Conservation (phyloP, 1,140 invertebrate genomes). For the Procambarus clarkii region DNA sequence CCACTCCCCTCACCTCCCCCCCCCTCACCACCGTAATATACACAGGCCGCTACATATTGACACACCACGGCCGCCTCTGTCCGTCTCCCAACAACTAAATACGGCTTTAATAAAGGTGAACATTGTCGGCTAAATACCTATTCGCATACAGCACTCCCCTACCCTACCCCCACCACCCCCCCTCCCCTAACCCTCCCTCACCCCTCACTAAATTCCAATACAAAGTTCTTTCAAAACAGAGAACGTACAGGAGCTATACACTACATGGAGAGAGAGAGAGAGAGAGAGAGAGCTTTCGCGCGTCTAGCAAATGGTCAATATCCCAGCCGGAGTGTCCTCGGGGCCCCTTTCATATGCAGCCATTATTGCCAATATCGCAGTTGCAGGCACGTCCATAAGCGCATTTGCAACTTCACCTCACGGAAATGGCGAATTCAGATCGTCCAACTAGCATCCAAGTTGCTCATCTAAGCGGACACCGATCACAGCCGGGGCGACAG, state of each 20-base stretch:
- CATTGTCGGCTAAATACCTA: conserved; percentile 57
- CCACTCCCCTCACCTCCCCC: neutral
- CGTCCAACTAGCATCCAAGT: conserved; percentile 65
- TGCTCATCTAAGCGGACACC: conserved; percentile 61
- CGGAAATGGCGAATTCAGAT: conserved; percentile 65
- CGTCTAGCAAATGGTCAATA: conserved; percentile 49
- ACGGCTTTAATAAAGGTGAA: conserved; percentile 59
- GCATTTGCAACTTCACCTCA: conserved; percentile 67
- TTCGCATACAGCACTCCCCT: conserved; percentile 49
- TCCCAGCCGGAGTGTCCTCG: conserved; percentile 53
- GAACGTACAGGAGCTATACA: conserved; percentile 33
- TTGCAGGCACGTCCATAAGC: conserved; percentile 61
- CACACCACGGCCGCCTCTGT: neutral
- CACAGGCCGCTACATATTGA: conserved; percentile 16
- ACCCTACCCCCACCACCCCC: too few relatives aligned
- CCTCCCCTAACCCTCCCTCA: too few relatives aligned
- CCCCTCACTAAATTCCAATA: conserved; percentile 62
- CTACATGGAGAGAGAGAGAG: too few relatives aligned
- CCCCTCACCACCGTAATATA: conserved; percentile 24
- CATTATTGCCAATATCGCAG: conserved; percentile 67
- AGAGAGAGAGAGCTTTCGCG: neutral
- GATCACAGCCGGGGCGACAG: conserved; percentile 29
- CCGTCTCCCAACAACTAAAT: conserved; percentile 47
- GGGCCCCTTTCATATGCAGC: conserved; percentile 62
- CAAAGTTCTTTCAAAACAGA: conserved; percentile 52